Conservation (phyloP, 2,113 vertebrate species). For the Rhombomys opimus region DNA sequence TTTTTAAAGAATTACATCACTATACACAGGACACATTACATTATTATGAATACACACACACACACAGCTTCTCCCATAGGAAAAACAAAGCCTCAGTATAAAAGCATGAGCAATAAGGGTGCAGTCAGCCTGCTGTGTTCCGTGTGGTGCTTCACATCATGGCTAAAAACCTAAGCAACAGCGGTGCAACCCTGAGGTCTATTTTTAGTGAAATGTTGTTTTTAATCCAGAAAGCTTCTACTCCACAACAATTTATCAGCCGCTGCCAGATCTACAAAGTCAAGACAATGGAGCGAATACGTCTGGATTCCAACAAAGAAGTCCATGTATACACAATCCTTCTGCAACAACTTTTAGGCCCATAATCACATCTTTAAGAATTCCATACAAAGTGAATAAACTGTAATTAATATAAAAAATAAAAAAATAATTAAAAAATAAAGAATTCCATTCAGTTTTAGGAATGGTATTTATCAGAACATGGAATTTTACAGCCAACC, state of each 20-base stretch:
- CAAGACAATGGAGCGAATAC: not conserved
- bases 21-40: not conserved
- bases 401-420: no score
- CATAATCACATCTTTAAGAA: conserved; percentile 9
- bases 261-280: conserved; percentile 50
- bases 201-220: conserved; percentile 79
- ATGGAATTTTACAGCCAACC: conserved; percentile 77
- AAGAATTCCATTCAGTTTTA: not conserved
- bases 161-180: not conserved
- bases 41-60: not conserved
- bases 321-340: not conserved
- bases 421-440: no score
- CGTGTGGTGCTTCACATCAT: not conserved
- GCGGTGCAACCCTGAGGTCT: conserved; percentile 53
- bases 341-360: not conserved
- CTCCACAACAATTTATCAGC: conserved; percentile 65
- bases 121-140: not conserved
- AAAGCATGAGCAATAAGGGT: not conserved
- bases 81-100: conserved; percentile 1
- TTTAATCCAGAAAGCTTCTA: conserved; percentile 68
- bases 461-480: conserved; percentile 43
- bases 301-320: conserved; percentile 11
- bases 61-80: not conserved
- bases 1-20: not conserved
- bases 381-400: not conserved